phyloP scores from a whole-genome alignment of 2,797 vertebrate species.

The Enteromius unitaeniatus region DNA sequence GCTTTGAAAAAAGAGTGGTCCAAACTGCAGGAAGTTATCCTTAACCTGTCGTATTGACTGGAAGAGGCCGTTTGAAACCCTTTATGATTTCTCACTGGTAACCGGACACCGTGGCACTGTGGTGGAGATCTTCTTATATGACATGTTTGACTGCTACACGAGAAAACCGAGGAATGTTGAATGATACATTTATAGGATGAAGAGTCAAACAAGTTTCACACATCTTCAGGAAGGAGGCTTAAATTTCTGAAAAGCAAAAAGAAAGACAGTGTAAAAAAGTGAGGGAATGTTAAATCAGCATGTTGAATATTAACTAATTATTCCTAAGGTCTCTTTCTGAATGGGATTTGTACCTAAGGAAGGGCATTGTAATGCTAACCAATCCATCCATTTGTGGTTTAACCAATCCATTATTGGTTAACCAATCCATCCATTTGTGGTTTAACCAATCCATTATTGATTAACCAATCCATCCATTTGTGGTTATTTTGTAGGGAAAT shows the following conservation, averaged over 20 bases:
- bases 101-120: slow-evolving; percentile 39
- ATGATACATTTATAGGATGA: slow-evolving; percentile 54
- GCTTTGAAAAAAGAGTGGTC: slow-evolving; percentile 17
- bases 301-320: not conserved
- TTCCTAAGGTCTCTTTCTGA: no score
- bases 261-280: slow-evolving; percentile 11
- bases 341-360: no score
- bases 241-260: slow-evolving; percentile 63
- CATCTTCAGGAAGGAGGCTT: slow-evolving; percentile 66
- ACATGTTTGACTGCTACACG: slow-evolving; percentile 30
- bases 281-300: not conserved
- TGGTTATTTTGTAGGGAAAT: not conserved
- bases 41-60: slow-evolving; percentile 22
- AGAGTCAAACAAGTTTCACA: slow-evolving; percentile 67
- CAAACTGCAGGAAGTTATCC: slow-evolving; percentile 2
- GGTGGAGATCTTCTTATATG: slow-evolving; percentile 33
- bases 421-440: not conserved
- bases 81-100: slow-evolving; percentile 11
- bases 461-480: not conserved
- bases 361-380: no score
- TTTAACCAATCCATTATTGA: no score
- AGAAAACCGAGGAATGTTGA: slow-evolving; percentile 31
- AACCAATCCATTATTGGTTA: no score
- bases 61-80: slow-evolving; percentile 14
- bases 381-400: no score